Evolutionary conservation across 2,888 invertebrate genomes (phyloP), one percentile per base, ranked within the genome.

Genomic region (Ganaspis brasiliensis): DNA sequence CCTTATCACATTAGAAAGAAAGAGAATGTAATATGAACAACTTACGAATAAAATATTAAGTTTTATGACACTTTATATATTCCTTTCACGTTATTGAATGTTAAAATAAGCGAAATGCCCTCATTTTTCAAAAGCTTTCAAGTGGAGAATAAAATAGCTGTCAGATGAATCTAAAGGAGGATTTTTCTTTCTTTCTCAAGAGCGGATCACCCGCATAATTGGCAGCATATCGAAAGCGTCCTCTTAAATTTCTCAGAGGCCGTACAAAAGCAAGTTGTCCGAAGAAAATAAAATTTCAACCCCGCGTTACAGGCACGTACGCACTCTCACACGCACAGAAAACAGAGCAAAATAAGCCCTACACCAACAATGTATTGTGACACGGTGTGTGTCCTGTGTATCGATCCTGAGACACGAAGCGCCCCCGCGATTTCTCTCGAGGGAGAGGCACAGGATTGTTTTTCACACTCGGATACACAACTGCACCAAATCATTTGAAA

Each of bases 301-400:
- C 63, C 63, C 37, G 63, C 24, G 21, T 24, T 45, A 6, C n/a
- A 19, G 12, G 67, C 24, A 45, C 21, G 67, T 45, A 63, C 63
- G 24, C 59, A 67, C 40, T 21, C 63, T 40, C 24, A 37, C 37
- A 67, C 63, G 63, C 63, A 67, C 40, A n/a, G 24, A 67, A 45
- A 67, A 67, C 67, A 67, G 35, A 26, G 67, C 40, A 67, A 67
- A 67, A 67, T 40, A 45, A 67, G 45, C 45, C 9, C 67, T 40
- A 45, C 67, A 67, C 40, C 67, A 45, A 67, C 24, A 45, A 16
- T 40, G 21, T 40, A 19, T 67, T 21, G 40, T 45, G 26, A 67
- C 67, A 45, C 26, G n/a, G 67, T 45, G 67, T 57, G 26, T 67
- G 63, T 67, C 63, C 63, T 67, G 63, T 67, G 67, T 67, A 67